Evolutionary conservation across 2,888 invertebrate species (phyloP).

Genomic region (Agapostemon virescens): DNA sequence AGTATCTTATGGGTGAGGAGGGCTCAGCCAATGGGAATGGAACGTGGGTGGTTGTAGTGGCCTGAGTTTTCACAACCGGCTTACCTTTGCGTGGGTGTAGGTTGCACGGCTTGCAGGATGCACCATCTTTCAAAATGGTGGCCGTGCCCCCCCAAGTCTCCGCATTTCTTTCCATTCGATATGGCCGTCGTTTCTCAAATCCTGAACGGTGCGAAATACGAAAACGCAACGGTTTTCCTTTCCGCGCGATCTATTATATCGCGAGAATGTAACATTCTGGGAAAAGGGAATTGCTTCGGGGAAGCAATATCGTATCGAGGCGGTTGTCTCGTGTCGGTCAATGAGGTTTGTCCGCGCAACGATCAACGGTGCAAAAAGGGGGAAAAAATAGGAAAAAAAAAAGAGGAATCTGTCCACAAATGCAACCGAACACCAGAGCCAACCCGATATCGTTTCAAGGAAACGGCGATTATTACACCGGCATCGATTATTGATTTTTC

Average conservation of each 20-base stretch:
- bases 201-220: slow-evolving; percentile 25
- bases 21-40: slow-evolving; percentile 74
- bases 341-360: slow-evolving; percentile 23
- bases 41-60: slow-evolving; percentile 75
- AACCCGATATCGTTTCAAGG: slow-evolving; percentile 42
- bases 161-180: slow-evolving; percentile 30
- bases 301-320: slow-evolving; percentile 43
- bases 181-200: slow-evolving; percentile 59
- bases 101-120: slow-evolving; percentile 72
- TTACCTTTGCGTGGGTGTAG: slow-evolving; percentile 74
- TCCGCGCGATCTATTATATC: slow-evolving; percentile 1
- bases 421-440: slow-evolving; percentile 12
- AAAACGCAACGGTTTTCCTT: slow-evolving; percentile 29
- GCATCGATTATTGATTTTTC: slow-evolving; percentile 54
- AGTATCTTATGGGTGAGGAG: slow-evolving; percentile 64
- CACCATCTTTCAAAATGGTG: slow-evolving; percentile 77
- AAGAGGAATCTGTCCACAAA: slow-evolving; percentile 33
- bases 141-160: slow-evolving; percentile 54
- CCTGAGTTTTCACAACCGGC: slow-evolving; percentile 65
- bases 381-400: too few species aligned
- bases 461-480: slow-evolving; percentile 37
- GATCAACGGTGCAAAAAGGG: too few species aligned
- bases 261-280: slow-evolving; percentile 30
- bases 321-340: background rate
- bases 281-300: slow-evolving; percentile 52